These are phyloP conservation scores for Tetranychus urticae DNA, from an alignment of 1,140 invertebrate genomes.

Conservation along the genomic window DNA sequence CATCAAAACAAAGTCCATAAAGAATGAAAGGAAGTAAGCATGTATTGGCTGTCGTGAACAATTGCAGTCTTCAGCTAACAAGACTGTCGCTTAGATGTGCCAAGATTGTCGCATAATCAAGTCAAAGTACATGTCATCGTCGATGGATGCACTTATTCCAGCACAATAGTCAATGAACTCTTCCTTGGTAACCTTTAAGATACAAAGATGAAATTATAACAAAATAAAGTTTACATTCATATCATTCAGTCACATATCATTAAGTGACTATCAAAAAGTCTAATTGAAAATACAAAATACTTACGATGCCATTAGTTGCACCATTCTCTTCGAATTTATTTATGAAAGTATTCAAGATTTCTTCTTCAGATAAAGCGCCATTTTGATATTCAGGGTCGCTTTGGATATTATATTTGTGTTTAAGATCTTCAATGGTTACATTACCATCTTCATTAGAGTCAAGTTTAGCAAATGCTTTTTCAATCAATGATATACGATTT, in stretches of 20 bases:
- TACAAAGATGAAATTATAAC: no score
- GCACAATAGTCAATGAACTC: slow-evolving; percentile 87
- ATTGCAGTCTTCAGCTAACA: no score
- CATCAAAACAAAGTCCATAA: no score
- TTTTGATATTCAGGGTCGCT: slow-evolving; percentile 55
- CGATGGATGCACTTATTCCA: slow-evolving; percentile 73
- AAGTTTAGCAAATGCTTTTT: slow-evolving; percentile 64
- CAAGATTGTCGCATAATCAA: slow-evolving; percentile 83
- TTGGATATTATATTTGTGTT: slow-evolving; percentile 52
- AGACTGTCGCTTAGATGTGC: slow-evolving; percentile 35
- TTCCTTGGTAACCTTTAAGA: slow-evolving; percentile 52
- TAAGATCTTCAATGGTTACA: slow-evolving; percentile 60
- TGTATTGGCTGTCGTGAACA: no score
- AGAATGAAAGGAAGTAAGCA: no score
- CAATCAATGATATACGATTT: slow-evolving; percentile 41
- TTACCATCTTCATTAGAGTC: slow-evolving; percentile 63
- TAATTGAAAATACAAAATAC: not conserved
- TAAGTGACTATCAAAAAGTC: no score
- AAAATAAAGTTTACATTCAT: no score
- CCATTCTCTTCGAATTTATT: slow-evolving; percentile 59
- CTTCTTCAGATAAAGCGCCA: slow-evolving; percentile 67
- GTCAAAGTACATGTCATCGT: slow-evolving; percentile 80
- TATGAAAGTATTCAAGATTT: slow-evolving; percentile 58
- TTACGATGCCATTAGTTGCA: slow-evolving; percentile 56
- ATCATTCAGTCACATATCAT: no score